A percentile compares a stretch with the other conserved stretches of the same genome.
Conservation (phyloP, 2,888 invertebrate species). For the Orthosia incerta region DNA sequence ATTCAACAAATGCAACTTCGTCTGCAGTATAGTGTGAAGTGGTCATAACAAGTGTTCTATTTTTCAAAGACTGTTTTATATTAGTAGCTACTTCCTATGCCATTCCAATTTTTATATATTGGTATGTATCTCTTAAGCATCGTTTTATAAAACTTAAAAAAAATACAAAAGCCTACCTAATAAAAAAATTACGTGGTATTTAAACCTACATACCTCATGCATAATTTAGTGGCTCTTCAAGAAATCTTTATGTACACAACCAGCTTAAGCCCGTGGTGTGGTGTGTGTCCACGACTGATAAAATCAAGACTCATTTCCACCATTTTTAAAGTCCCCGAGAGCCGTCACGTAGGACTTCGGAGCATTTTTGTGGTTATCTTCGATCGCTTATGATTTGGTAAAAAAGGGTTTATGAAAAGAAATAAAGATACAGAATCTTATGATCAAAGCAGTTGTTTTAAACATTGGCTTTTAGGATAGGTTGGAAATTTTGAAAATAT, state of each 20-base stretch:
- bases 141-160: background rate
- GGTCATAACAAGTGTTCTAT: slow-evolving; percentile 33
- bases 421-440: slow-evolving; percentile 16
- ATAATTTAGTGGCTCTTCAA: slow-evolving; percentile 36
- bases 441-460: slow-evolving; percentile 4
- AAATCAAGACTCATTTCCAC: slow-evolving; percentile 70
- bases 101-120: too few species aligned
- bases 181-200: background rate
- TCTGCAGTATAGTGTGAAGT: slow-evolving; percentile 58
- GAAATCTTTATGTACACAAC: slow-evolving; percentile 24
- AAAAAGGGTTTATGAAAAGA: slow-evolving; percentile 39
- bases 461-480: background rate
- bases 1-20: slow-evolving; percentile 51
- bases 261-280: slow-evolving; percentile 61
- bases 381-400: slow-evolving; percentile 58
- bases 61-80: slow-evolving; percentile 18
- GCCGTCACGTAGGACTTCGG: slow-evolving; percentile 68
- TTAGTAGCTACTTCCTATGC: background rate
- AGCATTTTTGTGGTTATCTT: slow-evolving; percentile 69
- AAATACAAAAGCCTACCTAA: background rate
- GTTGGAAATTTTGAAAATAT: background rate
- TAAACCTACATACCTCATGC: slow-evolving; percentile 7
- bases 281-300: slow-evolving; percentile 65
- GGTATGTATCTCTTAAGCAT: background rate
- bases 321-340: slow-evolving; percentile 66